These are phyloP conservation scores for Prorops nasuta DNA, from an alignment of 1,140 invertebrate species.

Conservation along the genomic window DNA sequence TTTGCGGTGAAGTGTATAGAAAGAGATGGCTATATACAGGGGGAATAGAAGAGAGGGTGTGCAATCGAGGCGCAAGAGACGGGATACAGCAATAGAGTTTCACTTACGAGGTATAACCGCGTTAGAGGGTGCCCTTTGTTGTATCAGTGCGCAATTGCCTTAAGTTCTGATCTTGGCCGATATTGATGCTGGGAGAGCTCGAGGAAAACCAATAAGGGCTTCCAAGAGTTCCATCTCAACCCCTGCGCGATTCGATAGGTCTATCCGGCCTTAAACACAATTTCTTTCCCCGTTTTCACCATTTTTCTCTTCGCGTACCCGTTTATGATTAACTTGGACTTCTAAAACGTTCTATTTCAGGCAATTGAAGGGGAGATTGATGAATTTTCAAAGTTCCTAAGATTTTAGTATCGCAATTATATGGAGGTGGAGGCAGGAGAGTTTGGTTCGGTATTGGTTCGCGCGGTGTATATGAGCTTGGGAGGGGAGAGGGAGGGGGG, in stretches of 20 bases:
- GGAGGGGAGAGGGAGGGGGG: neutral
- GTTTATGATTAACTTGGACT: too few relatives aligned
- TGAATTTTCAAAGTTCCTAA: conserved; percentile 17
- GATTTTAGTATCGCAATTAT: conserved; percentile 38
- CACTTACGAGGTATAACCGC: conserved; percentile 43
- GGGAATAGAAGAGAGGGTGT: conserved; percentile 16
- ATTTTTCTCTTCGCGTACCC: too few relatives aligned
- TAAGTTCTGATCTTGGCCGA: conserved; percentile 42
- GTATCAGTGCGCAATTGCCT: conserved; percentile 46
- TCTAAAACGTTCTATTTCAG: too few relatives aligned
- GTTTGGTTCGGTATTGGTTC: too few relatives aligned
- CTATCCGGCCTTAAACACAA: too few relatives aligned
- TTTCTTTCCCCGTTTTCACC: too few relatives aligned
- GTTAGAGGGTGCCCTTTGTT: conserved; percentile 47
- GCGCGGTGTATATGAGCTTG: too few relatives aligned
- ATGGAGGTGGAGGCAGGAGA: conserved; percentile 11
- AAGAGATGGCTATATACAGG: conserved; percentile 15
- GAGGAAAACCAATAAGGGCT: too few relatives aligned
- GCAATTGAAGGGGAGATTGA: conserved; percentile 16
- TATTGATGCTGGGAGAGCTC: too few relatives aligned
- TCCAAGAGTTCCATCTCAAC: too few relatives aligned
- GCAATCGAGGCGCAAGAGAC: conserved; percentile 31
- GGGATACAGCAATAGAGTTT: conserved; percentile 47
- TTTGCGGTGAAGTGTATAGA: conserved; percentile 16
- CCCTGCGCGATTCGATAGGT: too few relatives aligned